Base-by-base conservation (phyloP, 2,797 vertebrate genomes). In the Falco naumanni region DNA sequence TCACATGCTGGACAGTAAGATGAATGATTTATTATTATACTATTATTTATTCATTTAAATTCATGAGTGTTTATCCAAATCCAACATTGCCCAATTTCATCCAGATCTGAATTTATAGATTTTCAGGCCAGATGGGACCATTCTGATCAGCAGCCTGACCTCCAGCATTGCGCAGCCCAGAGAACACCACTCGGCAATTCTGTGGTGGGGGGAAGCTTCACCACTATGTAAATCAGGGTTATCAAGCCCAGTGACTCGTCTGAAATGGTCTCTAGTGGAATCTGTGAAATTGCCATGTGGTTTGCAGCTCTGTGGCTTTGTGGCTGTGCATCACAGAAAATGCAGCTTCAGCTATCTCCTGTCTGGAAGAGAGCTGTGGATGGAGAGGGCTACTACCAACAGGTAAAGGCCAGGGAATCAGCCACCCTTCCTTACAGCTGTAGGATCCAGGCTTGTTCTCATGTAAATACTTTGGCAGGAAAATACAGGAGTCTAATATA, bases 11-110 rank as follows among this genome's bases (percentile, higher is more conserved):
- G 94, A 84, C 87, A 94, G 89, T 0, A 6, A 96, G 93, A 96
- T 96, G 95, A 97, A 96, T 96, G 95, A 97, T 96, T 96, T 96
- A 96, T 96, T 95, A 95, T 94, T 95, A 88, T 92, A 95, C 96
- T 95, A 95, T 96, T 95, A 94, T 97, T 97, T 97, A 96, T 95
- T 96, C 89, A 96, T 97, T 97, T 95, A 96, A 96, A 97, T 96
- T 96, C 96, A 96, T 94, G 85, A 96, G 91, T 91, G 96, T 89
- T 95, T 96, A 95, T 91, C 93, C 94, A 93, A 95, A 96, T 96
- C 87, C 85, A 91, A 96, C 96, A 94, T 95, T 93, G 85, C 76
- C 94, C 94, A 88, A 48, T 96, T 96, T 94, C 87, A 95, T 88
- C 83, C 87, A 95, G 83, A 95, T 95, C 93, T 93, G 93, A 95